Conservation (phyloP, 2,797 vertebrate species). For the Mus caroli region DNA sequence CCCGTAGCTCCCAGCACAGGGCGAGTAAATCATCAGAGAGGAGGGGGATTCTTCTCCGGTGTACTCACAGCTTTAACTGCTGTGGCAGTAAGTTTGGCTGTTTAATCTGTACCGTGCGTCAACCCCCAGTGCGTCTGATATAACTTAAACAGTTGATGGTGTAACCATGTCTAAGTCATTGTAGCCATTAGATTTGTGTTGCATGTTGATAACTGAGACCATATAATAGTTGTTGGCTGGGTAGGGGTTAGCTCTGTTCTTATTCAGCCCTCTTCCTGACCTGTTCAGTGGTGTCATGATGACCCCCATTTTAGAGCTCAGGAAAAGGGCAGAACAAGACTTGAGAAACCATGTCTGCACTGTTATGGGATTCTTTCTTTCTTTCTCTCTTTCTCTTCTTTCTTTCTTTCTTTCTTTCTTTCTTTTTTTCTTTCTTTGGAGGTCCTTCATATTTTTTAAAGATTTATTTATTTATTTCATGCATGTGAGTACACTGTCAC, state of each 20-base stretch:
- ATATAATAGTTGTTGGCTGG: not conserved
- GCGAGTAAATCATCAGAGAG: slow-evolving; percentile 89
- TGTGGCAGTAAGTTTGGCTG: slow-evolving; percentile 90
- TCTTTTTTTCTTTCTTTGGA: too few species aligned
- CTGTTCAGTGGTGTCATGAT: not conserved
- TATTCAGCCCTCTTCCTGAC: not conserved
- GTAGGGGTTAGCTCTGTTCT: not conserved
- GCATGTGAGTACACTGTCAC: too few species aligned
- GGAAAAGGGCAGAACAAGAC: not conserved
- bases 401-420: too few species aligned
- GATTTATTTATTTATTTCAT: too few species aligned
- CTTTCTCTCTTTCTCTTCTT: too few species aligned
- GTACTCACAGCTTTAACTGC: slow-evolving; percentile 95
- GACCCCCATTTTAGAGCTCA: not conserved
- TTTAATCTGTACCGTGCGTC: not conserved
- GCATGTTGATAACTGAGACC: not conserved
- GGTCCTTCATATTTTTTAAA: too few species aligned
- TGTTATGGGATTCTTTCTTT: not conserved
- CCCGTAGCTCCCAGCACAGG: slow-evolving; percentile 81
- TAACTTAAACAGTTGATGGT: not conserved
- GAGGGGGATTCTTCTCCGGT: slow-evolving; percentile 95
- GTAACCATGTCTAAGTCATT: not conserved
- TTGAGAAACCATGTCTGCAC: not conserved
- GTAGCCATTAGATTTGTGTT: not conserved
- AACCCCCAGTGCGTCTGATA: not conserved